Evolutionary conservation across 2,888 invertebrate genomes (phyloP), one percentile per base, ranked within the genome.

Genomic region (Cotesia congregata): DNA sequence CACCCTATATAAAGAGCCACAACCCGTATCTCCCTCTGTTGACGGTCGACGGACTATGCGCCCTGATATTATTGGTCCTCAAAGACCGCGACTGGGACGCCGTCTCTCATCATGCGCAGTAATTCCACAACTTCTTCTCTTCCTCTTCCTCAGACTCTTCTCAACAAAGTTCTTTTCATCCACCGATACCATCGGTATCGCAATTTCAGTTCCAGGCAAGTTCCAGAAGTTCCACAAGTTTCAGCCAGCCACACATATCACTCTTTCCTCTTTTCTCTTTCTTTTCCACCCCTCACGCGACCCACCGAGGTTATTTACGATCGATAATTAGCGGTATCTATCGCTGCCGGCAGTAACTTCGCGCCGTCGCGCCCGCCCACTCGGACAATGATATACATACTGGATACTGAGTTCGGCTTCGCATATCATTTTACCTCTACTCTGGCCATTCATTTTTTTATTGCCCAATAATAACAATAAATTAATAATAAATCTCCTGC

Each of bases 291-390:
- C 30, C 50, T 71, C 39, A 67, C 62, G 83, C 84, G 81, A 82
- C 83, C 83, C 82, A 81, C 82, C 82, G 82, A 80, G 83, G 77
- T 89, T 87, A 89, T 89, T 89, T 89, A 89, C 87, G 89, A 88
- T 89, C 89, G 86, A 89, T 89, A 89, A 89, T 89, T 89, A 89
- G 89, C 85, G 87, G 89, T 89, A 89, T 89, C 89, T 89, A 89
- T 88, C 89, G 89, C 89, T 89, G 88, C 88, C 88, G 89, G 89
- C 88, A 86, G 87, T 86, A 87, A 82, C 80, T 83, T 86, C 84
- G 81, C 84, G 74, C 76, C 30, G 65, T 65, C 38, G 65, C 38
- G 12, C 50, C 83, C 85, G 85, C 85, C 86, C 85, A 85, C 77
- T 62, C 78, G 76, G 82, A 83, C 86, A 86, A 85, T 87, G 87